Conservation (phyloP, 2,113 vertebrate genomes). For the Xenopus laevis region DNA sequence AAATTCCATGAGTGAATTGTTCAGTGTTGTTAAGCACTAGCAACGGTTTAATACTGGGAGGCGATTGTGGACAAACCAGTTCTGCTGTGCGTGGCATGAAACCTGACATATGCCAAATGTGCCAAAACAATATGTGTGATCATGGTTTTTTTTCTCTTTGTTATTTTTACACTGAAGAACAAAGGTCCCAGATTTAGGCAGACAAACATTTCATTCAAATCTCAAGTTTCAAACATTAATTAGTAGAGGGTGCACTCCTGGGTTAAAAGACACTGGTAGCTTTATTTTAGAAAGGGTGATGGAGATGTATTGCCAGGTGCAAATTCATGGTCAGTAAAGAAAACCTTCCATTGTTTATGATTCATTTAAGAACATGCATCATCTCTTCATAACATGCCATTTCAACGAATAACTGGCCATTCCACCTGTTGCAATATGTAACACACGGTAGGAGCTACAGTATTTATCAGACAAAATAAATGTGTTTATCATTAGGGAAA, state of each 20-base stretch:
- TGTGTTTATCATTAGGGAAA: no score
- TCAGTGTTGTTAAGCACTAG: conserved; percentile 16
- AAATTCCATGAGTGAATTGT: conserved; percentile 29
- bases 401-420: background rate
- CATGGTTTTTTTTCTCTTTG: background rate
- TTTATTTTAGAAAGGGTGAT: conserved; percentile 19
- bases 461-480: no score
- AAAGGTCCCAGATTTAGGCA: background rate
- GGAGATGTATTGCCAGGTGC: conserved; percentile 24
- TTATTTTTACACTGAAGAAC: background rate
- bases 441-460: background rate
- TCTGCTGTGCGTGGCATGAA: background rate
- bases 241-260: background rate
- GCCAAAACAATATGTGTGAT: background rate
- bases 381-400: background rate
- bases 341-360: conserved; percentile 1
- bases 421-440: background rate
- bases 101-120: background rate
- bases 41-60: background rate
- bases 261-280: conserved; percentile 17
- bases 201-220: background rate
- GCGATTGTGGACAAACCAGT: conserved; percentile 12
- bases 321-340: background rate
- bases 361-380: background rate
- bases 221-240: conserved; percentile 24